A percentile compares a stretch with the other conserved stretches of the same genome.
Conservation (phyloP, 2,888 invertebrate genomes). For the Pandemis cinnamomeana region DNA sequence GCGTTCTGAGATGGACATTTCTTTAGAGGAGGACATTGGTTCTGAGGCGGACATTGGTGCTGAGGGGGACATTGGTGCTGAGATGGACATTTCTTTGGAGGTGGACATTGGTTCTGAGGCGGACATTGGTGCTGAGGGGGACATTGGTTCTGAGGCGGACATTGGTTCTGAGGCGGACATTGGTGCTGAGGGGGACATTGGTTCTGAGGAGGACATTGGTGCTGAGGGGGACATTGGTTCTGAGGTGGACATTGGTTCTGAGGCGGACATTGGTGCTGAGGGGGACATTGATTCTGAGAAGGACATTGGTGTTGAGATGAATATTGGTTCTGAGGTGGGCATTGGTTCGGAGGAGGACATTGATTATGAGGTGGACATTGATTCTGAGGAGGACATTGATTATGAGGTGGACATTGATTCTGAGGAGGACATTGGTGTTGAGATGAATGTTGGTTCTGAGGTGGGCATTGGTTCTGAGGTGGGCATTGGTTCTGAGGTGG, state of each 20-base stretch:
- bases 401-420: not conserved
- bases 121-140: not conserved
- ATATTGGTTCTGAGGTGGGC: not conserved
- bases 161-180: not conserved
- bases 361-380: not conserved
- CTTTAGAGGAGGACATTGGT: not conserved
- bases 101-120: not conserved
- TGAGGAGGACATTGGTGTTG: not conserved
- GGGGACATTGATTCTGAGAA: not conserved
- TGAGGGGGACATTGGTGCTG: not conserved
- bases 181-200: not conserved
- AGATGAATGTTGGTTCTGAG: not conserved
- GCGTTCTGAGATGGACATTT: not conserved
- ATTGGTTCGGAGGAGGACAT: not conserved
- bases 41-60: not conserved
- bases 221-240: not conserved
- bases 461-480: not conserved
- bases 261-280: not conserved
- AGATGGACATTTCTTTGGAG: not conserved
- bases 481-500: no score
- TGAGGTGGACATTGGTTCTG: not conserved
- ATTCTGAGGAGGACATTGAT: not conserved
- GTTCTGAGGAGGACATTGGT: not conserved
- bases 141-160: not conserved
- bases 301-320: not conserved